A percentile compares a stretch with the other conserved stretches of the same genome.
Conservation (phyloP, 2,113 vertebrate species). For the Sminthopsis crassicaudata region DNA sequence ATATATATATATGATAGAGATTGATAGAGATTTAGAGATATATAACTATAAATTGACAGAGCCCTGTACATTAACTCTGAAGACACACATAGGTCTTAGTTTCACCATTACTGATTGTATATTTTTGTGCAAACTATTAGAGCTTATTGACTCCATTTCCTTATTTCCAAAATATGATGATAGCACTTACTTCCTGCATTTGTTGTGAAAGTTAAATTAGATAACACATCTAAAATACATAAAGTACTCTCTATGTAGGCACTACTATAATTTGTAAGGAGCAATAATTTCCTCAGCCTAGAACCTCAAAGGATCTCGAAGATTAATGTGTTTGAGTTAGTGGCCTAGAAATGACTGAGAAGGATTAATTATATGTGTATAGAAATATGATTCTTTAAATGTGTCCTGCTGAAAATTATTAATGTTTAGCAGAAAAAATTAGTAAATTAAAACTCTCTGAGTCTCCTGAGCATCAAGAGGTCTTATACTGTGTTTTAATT, state of each 20-base stretch:
- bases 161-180: neutral
- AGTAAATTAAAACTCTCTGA: neutral
- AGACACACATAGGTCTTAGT: neutral
- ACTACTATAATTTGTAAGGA: neutral
- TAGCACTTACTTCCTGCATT: neutral
- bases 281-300: slow-evolving; percentile 35
- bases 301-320: slow-evolving; percentile 12
- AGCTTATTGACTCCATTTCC: neutral
- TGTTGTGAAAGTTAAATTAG: neutral
- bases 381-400: neutral
- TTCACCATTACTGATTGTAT: neutral
- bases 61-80: neutral
- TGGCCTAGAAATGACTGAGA: slow-evolving; percentile 17
- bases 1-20: no score
- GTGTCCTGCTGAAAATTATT: slow-evolving; percentile 21
- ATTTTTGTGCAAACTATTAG: neutral
- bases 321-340: slow-evolving; percentile 43
- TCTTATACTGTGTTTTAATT: neutral
- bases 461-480: neutral
- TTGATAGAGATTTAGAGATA: neutral
- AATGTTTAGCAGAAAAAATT: neutral
- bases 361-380: slow-evolving; percentile 47
- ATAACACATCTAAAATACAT: neutral
- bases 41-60: neutral
- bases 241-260: neutral